Percentiles rank a stretch among this genome's conserved stretches.
These are phyloP conservation scores for Saccopteryx bilineata DNA, from an alignment of 2,113 vertebrate species.

Conservation along the genomic window DNA sequence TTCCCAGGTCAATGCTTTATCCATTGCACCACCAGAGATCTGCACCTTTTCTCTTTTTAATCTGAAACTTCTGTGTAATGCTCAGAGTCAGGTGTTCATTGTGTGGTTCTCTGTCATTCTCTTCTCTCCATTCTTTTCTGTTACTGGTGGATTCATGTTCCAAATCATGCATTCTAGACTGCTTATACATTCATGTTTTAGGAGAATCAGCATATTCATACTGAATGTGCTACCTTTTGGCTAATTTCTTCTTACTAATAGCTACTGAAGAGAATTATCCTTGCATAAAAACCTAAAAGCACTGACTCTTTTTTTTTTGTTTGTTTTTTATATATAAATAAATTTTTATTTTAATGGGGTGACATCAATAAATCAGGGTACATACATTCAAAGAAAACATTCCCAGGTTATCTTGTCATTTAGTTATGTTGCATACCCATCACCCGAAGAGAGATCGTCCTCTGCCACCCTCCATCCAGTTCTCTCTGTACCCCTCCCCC, in stretches of 20 bases:
- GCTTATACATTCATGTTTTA: not conserved
- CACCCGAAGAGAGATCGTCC: too few species aligned
- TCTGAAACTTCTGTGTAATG: not conserved
- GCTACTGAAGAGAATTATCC: constrained; percentile 22
- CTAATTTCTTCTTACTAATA: constrained; percentile 59
- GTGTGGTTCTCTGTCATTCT: not conserved
- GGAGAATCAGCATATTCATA: constrained; percentile 1
- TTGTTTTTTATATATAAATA: too few species aligned
- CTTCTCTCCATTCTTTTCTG: not conserved
- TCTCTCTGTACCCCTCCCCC: too few species aligned
- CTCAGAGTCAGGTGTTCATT: not conserved
- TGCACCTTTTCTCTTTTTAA: not conserved
- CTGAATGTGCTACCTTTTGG: not conserved
- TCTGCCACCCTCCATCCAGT: too few species aligned
- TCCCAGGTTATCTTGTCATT: too few species aligned
- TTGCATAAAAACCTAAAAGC: constrained; percentile 6
- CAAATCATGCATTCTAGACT: not conserved
- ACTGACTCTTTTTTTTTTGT: not conserved
- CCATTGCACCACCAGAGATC: too few species aligned
- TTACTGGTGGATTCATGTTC: not conserved
- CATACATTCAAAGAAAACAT: too few species aligned
- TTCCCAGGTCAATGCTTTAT: too few species aligned
- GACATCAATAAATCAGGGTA: too few species aligned
- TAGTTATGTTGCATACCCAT: too few species aligned
- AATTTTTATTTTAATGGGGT: too few species aligned